Percentiles rank a stretch among this genome's conserved stretches.
Conservation (phyloP, 2,888 invertebrate genomes). For the Leptogaster cylindrica region DNA sequence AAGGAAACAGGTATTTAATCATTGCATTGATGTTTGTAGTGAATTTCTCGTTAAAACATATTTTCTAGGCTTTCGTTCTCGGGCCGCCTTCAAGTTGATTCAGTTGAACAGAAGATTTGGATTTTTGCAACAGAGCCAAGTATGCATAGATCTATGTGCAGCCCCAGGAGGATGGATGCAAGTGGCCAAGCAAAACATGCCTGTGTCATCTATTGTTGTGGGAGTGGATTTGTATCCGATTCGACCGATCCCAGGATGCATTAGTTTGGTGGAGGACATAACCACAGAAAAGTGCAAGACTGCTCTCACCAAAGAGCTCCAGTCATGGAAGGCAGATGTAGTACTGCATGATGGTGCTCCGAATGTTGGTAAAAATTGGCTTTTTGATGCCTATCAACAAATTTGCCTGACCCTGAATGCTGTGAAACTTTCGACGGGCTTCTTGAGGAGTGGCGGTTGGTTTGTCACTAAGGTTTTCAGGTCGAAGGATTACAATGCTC, state of each 20-base stretch:
- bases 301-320: constrained; percentile 81
- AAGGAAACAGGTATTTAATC: constrained; percentile 88
- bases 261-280: constrained; percentile 91
- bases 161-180: constrained; percentile 99
- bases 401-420: constrained; percentile 90
- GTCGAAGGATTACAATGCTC: constrained; percentile 95
- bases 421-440: constrained; percentile 87
- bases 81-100: constrained; percentile 99
- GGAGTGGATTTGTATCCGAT: constrained; percentile 98
- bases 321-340: constrained; percentile 96
- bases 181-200: constrained; percentile 97
- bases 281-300: constrained; percentile 92
- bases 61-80: constrained; percentile 85
- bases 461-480: constrained; percentile 98
- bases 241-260: constrained; percentile 86
- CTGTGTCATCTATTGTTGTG: constrained; percentile 90
- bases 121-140: constrained; percentile 93
- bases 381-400: constrained; percentile 96
- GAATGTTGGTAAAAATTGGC: constrained; percentile 96
- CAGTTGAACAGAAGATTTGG: constrained; percentile 97
- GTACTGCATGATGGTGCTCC: constrained; percentile 98
- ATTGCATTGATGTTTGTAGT: neutral
- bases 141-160: constrained; percentile 97
- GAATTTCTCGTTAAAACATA: neutral
- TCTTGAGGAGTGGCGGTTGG: constrained; percentile 90